These are phyloP conservation scores for Montipora cactus DNA, from an alignment of 64 coral and sea anemone species.

Conservation along the genomic window DNA sequence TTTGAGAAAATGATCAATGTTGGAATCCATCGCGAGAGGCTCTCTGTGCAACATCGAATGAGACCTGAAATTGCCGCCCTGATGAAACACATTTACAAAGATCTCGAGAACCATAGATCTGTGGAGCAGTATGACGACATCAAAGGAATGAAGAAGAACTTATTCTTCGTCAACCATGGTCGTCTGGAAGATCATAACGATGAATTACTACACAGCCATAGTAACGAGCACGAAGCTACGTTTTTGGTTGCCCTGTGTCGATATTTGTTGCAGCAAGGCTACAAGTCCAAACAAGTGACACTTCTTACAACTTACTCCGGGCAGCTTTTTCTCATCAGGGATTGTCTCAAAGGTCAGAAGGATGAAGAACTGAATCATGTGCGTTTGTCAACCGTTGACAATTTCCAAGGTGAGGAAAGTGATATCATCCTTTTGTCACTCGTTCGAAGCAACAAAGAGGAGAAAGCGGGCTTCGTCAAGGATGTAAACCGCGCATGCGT, in stretches of 20 bases:
- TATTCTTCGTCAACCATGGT: slow-evolving; percentile 86
- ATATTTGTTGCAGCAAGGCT: slow-evolving; percentile 87
- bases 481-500: slow-evolving; percentile 78
- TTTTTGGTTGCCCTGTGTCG: slow-evolving; percentile 78
- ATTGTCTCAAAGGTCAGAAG: slow-evolving; percentile 22
- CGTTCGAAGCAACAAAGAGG: slow-evolving; percentile 74
- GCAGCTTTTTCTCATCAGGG: slow-evolving; percentile 81
- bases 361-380: slow-evolving; percentile 35
- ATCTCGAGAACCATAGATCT: slow-evolving; percentile 63
- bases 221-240: slow-evolving; percentile 83
- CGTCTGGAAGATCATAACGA: slow-evolving; percentile 63
- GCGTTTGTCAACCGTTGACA: slow-evolving; percentile 84
- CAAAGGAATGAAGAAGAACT: slow-evolving; percentile 76
- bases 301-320: slow-evolving; percentile 91
- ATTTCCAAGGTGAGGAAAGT: slow-evolving; percentile 93
- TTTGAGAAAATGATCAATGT: slow-evolving; percentile 89
- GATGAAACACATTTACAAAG: slow-evolving; percentile 84
- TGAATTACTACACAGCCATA: slow-evolving; percentile 69
- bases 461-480: slow-evolving; percentile 84
- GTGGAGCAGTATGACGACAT: slow-evolving; percentile 81
- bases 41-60: slow-evolving; percentile 96
- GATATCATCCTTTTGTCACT: slow-evolving; percentile 87
- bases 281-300: slow-evolving; percentile 63
- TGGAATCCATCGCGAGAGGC: slow-evolving; percentile 55
- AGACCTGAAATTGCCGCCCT: slow-evolving; percentile 83